Percentiles rank a stretch among this genome's conserved stretches.
phyloP scores from a whole-genome alignment of 2,113 vertebrate genomes.

The Oriolus oriolus region DNA sequence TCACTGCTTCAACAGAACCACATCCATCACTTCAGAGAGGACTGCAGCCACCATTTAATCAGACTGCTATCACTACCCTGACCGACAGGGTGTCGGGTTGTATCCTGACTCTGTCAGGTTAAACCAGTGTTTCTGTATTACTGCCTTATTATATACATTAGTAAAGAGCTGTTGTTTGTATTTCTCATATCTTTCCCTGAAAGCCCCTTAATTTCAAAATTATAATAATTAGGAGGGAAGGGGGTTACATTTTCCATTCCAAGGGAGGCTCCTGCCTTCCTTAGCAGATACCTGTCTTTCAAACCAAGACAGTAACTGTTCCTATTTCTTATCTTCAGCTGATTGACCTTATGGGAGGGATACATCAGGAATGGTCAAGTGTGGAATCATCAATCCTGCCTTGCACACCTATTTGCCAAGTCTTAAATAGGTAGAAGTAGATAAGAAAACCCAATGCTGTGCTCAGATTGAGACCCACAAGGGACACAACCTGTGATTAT shows the following conservation, averaged over 20 bases:
- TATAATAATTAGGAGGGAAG: not conserved
- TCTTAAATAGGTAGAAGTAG: not conserved
- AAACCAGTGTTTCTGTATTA: not conserved
- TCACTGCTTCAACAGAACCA: not conserved
- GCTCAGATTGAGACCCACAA: not conserved
- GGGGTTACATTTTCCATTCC: not conserved
- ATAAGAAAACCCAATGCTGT: not conserved
- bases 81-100: not conserved
- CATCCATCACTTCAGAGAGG: not conserved
- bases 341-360: not conserved
- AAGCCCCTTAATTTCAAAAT: not conserved
- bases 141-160: not conserved
- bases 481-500: not conserved
- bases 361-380: not conserved
- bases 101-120: not conserved
- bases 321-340: not conserved
- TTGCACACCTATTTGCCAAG: not conserved
- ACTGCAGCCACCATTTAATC: not conserved
- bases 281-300: not conserved
- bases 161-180: not conserved
- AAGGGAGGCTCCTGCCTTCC: not conserved
- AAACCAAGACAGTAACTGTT: not conserved
- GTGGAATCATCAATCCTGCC: not conserved
- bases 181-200: not conserved
- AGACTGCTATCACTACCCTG: not conserved